Conservation (phyloP, 2,113 vertebrate species). For the Mesitornis unicolor region DNA sequence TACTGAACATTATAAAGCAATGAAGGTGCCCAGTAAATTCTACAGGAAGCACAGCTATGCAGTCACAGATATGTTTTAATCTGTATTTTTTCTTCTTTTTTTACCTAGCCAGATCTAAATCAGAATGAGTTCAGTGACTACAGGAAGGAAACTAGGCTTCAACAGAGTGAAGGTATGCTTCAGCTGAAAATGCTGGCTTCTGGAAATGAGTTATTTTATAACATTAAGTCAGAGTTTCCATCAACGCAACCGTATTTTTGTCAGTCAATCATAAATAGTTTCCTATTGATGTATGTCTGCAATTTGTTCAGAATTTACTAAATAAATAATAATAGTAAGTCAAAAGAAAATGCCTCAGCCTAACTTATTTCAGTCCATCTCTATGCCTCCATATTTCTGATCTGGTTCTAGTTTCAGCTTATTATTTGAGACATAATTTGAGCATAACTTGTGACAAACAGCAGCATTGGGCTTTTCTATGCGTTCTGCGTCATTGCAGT, state of each 20-base stretch:
- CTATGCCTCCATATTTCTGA: not conserved
- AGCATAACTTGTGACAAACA: not conserved
- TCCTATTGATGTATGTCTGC: slow-evolving; percentile 9
- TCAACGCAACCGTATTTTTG: not conserved
- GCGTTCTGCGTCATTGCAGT: not conserved
- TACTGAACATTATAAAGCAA: not conserved
- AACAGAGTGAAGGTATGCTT: not conserved
- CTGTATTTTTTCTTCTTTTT: not conserved
- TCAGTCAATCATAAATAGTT: slow-evolving; percentile 42
- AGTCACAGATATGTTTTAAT: not conserved
- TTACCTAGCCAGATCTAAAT: not conserved
- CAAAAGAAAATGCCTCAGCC: not conserved
- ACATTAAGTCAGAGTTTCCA: slow-evolving; percentile 43
- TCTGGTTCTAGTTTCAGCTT: not conserved
- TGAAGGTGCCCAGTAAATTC: not conserved
- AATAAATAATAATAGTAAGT: slow-evolving; percentile 17
- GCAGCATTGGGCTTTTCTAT: not conserved
- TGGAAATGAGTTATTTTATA: not conserved
- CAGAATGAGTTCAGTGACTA: not conserved
- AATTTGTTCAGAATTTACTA: not conserved
- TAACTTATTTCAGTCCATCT: not conserved
- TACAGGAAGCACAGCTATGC: not conserved
- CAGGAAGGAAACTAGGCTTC: not conserved
- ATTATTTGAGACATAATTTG: not conserved
- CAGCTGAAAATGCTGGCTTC: not conserved